Evolutionary conservation across 2,113 vertebrate genomes (phyloP).

Genomic region (Chaenogobius annularis): DNA sequence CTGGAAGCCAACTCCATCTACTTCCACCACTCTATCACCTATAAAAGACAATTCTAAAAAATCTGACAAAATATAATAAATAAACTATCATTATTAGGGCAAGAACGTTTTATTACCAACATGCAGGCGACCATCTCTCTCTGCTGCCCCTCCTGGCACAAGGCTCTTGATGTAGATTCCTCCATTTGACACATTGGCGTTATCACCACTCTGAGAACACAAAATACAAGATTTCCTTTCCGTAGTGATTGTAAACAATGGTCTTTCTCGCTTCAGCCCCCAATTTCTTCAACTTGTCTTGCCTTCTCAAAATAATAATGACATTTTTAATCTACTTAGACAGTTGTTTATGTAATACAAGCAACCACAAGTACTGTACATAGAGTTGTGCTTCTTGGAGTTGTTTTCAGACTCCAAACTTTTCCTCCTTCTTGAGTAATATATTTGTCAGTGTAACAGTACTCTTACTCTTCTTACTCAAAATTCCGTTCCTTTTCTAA

Average conservation of each 20-base stretch:
- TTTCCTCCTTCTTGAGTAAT: too few species aligned
- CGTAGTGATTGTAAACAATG: neutral
- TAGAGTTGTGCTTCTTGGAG: too few species aligned
- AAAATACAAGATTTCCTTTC: neutral
- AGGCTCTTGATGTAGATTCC: slow-evolving; percentile 87
- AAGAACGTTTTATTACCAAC: slow-evolving; percentile 69
- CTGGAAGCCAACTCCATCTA: slow-evolving; percentile 79
- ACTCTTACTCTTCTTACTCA: too few species aligned
- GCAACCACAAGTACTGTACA: too few species aligned
- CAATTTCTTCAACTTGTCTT: too few species aligned
- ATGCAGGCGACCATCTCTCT: slow-evolving; percentile 80
- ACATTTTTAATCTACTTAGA: too few species aligned
- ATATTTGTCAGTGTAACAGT: too few species aligned
- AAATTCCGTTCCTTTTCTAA: too few species aligned
- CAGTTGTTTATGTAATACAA: too few species aligned
- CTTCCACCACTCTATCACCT: slow-evolving; percentile 85
- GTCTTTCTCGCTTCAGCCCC: too few species aligned
- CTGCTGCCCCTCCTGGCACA: slow-evolving; percentile 81
- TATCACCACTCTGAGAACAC: slow-evolving; percentile 78
- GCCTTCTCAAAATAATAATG: too few species aligned
- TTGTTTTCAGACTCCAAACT: too few species aligned
- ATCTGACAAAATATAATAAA: neutral
- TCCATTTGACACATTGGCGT: slow-evolving; percentile 75
- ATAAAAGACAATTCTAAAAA: neutral
- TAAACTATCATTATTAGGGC: neutral